phyloP scores from a whole-genome alignment of 2,113 vertebrate species.

The Ciconia maguari region DNA sequence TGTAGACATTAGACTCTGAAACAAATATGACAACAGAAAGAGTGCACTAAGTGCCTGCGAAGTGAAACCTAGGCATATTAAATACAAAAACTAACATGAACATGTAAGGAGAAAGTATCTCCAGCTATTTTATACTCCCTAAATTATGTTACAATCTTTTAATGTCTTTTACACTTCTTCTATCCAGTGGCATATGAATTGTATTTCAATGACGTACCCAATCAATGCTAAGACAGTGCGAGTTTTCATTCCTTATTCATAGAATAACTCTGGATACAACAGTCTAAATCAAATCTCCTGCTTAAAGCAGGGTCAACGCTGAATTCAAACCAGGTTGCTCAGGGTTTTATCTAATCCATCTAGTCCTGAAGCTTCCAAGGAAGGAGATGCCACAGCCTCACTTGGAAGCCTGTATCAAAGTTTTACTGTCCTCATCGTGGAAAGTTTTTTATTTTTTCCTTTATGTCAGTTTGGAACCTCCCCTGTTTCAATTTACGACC shows the following conservation, averaged over 20 bases:
- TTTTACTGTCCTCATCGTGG: not conserved
- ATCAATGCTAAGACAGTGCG: not conserved
- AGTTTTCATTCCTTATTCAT: not conserved
- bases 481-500: not conserved
- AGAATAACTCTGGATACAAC: not conserved
- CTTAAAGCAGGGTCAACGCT: not conserved
- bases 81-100: not conserved
- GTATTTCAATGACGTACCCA: not conserved
- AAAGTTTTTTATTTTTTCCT: not conserved
- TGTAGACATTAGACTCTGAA: not conserved
- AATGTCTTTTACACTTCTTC: not conserved
- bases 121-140: not conserved
- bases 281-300: not conserved
- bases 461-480: not conserved
- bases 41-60: accelerated
- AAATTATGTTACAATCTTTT: not conserved
- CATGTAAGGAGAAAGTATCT: not conserved
- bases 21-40: not conserved
- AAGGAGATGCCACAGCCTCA: not conserved
- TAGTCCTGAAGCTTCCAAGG: not conserved
- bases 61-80: not conserved
- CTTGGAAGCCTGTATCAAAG: not conserved
- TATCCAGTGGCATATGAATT: not conserved
- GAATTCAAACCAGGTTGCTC: not conserved
- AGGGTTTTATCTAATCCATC: not conserved